phyloP scores from a whole-genome alignment of 1,140 invertebrate species.

The Aphaenogaster floridana region DNA sequence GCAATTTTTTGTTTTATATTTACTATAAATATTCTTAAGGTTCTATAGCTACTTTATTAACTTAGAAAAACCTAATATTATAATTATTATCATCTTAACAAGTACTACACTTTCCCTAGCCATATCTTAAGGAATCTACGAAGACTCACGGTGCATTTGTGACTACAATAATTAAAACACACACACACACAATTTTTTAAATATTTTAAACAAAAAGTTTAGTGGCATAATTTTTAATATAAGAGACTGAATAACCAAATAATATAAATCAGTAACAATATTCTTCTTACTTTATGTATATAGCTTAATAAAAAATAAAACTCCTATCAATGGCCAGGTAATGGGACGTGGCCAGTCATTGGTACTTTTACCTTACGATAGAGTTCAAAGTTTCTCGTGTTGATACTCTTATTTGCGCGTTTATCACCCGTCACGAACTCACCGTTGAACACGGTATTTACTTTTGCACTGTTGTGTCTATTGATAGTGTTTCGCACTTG shows the following conservation, averaged over 20 bases:
- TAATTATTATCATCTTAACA: neutral
- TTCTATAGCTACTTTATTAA: neutral
- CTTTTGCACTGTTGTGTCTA: too few species aligned
- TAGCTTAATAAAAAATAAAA: too few species aligned
- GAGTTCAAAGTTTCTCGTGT: too few species aligned
- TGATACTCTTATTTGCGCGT: too few species aligned
- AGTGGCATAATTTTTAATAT: neutral
- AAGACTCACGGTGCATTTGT: neutral
- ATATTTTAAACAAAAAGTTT: conserved; percentile 14
- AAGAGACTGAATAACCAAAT: neutral
- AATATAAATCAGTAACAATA: conserved; percentile 12
- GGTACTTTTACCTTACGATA: too few species aligned
- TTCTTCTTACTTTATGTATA: neutral
- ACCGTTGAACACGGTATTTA: too few species aligned
- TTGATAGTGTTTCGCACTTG: too few species aligned
- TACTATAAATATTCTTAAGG: conserved; percentile 15
- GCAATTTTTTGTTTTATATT: neutral
- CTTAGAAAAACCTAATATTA: neutral
- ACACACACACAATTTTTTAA: neutral
- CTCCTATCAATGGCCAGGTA: neutral
- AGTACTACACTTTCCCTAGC: neutral
- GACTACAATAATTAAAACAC: neutral
- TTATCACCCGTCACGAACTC: too few species aligned
- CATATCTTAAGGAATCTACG: neutral
- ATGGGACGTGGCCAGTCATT: neutral